These are phyloP conservation scores for Pheosia tremula DNA, from an alignment of 2,888 invertebrate species.

Conservation along the genomic window DNA sequence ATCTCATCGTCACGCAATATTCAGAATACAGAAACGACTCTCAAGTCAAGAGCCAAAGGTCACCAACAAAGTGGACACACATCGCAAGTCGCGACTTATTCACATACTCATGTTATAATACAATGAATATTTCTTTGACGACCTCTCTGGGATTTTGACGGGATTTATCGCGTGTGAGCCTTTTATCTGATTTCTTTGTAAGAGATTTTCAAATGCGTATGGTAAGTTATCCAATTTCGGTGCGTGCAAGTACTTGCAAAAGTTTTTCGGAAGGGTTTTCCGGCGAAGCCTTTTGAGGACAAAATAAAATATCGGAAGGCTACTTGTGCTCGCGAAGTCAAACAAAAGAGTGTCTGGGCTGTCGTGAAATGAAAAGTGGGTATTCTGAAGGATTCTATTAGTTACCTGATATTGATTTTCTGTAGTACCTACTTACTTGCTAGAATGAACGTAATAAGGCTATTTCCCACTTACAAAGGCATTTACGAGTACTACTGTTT, in stretches of 20 bases:
- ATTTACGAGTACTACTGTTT: too few relatives aligned
- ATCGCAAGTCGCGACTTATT: background rate
- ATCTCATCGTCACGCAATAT: too few relatives aligned
- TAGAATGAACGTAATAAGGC: background rate
- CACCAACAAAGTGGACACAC: background rate
- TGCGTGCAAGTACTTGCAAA: slow-evolving; percentile 17
- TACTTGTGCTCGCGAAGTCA: slow-evolving; percentile 8
- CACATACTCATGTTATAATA: slow-evolving; percentile 18
- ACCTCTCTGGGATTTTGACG: slow-evolving; percentile 15
- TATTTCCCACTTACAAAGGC: too few relatives aligned
- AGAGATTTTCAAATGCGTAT: slow-evolving; percentile 25
- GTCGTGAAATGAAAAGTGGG: background rate
- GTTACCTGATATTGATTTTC: background rate
- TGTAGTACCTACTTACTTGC: background rate
- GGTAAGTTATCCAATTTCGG: slow-evolving; percentile 34
- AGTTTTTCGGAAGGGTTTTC: slow-evolving; percentile 17
- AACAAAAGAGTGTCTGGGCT: slow-evolving; percentile 3
- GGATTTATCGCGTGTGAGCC: slow-evolving; percentile 15
- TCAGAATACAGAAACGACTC: too few relatives aligned
- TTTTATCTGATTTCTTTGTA: slow-evolving; percentile 28
- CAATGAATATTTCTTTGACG: slow-evolving; percentile 26
- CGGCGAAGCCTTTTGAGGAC: slow-evolving; percentile 2
- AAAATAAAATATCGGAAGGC: background rate
- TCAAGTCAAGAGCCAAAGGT: background rate
- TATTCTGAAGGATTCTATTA: background rate